Evolutionary conservation across 2,113 vertebrate genomes (phyloP).

Genomic region (Apodemus speciosus): DNA sequence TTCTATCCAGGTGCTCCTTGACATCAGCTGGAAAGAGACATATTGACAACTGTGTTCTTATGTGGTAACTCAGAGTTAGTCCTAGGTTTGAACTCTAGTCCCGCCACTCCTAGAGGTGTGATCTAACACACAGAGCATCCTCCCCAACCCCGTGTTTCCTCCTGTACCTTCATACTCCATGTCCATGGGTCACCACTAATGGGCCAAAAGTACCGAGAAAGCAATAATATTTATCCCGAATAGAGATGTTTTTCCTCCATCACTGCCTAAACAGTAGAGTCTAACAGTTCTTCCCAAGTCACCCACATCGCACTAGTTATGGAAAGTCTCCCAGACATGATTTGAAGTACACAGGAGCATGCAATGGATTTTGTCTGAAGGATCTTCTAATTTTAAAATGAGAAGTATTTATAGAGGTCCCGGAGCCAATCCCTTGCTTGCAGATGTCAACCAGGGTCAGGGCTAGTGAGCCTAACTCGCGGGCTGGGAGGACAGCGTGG

Average conservation of each 20-base stretch:
- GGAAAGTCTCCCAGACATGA: not conserved
- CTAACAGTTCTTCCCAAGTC: not conserved
- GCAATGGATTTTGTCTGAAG: not conserved
- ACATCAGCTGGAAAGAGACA: not conserved
- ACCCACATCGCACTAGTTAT: not conserved
- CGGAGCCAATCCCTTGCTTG: not conserved
- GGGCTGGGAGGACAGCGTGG: not conserved
- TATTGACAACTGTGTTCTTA: not conserved
- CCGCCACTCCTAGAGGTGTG: rapidly evolving
- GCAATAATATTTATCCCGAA: not conserved
- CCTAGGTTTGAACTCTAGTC: not conserved
- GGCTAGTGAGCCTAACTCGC: not conserved
- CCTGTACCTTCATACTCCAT: too few relatives aligned
- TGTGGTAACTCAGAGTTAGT: rapidly evolving
- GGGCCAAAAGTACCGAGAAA: not conserved
- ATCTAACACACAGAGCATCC: not conserved
- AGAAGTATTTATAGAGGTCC: not conserved
- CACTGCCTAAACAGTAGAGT: not conserved
- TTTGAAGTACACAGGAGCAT: not conserved
- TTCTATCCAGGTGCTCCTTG: not conserved
- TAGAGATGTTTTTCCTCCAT: not conserved
- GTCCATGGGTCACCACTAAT: not conserved
- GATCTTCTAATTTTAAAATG: too few relatives aligned
- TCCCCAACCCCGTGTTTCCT: not conserved
- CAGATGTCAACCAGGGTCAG: not conserved